Base-by-base conservation (phyloP, 1,140 invertebrate genomes). In the Drosophila nasuta region DNA sequence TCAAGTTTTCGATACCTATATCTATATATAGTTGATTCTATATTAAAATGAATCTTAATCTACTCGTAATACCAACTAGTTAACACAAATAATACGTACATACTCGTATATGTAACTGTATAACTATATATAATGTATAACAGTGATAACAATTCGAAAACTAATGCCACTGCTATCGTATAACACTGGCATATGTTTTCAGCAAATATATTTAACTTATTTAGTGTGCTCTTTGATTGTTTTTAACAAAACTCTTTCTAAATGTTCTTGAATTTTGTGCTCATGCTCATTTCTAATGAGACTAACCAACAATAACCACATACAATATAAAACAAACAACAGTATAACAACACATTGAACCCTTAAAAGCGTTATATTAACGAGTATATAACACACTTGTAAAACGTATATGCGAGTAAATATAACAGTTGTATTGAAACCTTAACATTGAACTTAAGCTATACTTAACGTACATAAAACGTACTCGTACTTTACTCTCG, bases 201-300 rank as follows among this genome's bases (percentile, higher is more conserved):
- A n/a, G 25, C 11, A 10, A n/a, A 52, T 28, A 28, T 59, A 59
- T 59, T 54, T 13, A 41, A 64, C 30, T 33, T 64, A 64, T 30
- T 57, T 57, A 60, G 30, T 67, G 63, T 60, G 64, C 35, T 67
- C 28, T 54, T 33, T 51, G 33, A 58, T 59, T 52, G 10, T 52
- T 38, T 70, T 46, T 76, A 20, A 82, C 65, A 56, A 79, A 81
- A 65, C 60, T 25, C 25, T 43, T 58, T 78, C 79, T 82, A 67
- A 66, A 73, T 86, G 79, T 82, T 63, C 64, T 60, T 72, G 48
- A 79, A 71, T 66, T 70, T 68, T 68, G 62, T 82, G 67, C 79
- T 75, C 64, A 80, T 82, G 78, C 65, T 80, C 58, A 66, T 80
- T n/a, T 70, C 43, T 33, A 63, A 56, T 35, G 60, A 72, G 70